Conservation (phyloP, 2,797 vertebrate genomes). For the Natrix natrix region DNA sequence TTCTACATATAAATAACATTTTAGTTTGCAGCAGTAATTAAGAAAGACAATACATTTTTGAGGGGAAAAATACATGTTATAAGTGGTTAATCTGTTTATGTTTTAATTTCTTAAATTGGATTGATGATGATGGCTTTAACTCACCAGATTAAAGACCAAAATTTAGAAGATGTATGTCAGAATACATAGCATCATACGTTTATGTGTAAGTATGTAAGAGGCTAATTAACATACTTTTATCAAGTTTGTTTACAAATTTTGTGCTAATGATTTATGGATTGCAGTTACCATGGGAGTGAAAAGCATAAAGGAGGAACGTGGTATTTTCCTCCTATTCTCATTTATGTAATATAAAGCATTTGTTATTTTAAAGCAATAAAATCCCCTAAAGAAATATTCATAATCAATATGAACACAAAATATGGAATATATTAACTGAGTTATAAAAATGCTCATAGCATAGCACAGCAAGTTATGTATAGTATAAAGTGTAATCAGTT, state of each 20-base stretch:
- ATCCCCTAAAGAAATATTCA: conserved; percentile 74
- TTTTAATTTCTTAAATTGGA: conserved; percentile 68
- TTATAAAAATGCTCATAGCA: conserved; percentile 76
- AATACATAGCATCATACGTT: conserved; percentile 42
- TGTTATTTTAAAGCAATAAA: conserved; percentile 78
- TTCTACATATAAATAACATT: conserved; percentile 75
- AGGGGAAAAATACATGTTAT: conserved; percentile 62
- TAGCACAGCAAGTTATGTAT: conserved; percentile 69
- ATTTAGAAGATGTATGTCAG: conserved; percentile 41
- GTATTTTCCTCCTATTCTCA: conserved; percentile 47
- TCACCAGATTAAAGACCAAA: conserved; percentile 63
- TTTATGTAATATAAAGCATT: conserved; percentile 65
- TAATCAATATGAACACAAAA: conserved; percentile 79
- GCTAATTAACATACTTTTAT: conserved; percentile 12
- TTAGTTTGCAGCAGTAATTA: conserved; percentile 71
- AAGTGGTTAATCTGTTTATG: conserved; percentile 61
- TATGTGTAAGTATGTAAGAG: conserved; percentile 49
- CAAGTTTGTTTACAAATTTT: conserved; percentile 35
- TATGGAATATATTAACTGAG: conserved; percentile 77
- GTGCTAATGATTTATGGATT: conserved; percentile 55
- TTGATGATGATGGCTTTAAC: conserved; percentile 60
- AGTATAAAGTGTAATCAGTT: conserved; percentile 80
- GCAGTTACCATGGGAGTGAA: conserved; percentile 60
- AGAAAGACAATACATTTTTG: conserved; percentile 71
- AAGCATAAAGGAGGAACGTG: conserved; percentile 55